Evolutionary conservation across 1,140 invertebrate genomes (phyloP), one percentile per base, ranked within the genome.

Genomic region (Halictus rubicundus): DNA sequence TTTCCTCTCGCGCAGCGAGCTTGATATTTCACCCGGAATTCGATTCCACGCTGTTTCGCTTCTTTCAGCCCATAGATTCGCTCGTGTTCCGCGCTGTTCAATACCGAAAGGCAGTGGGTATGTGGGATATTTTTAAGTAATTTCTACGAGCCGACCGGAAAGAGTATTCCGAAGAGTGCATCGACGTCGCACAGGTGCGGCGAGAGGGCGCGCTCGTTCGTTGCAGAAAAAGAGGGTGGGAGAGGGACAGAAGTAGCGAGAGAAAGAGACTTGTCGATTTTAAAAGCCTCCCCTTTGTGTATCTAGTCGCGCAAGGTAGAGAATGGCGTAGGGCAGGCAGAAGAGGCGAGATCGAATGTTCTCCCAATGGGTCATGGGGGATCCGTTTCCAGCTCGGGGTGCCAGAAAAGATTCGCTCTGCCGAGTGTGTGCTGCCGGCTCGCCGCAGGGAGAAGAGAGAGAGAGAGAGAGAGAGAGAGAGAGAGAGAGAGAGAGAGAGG

Each of bases 331-430:
- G 12, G 46, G 16, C 25, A 8, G 46, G 16, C 21, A 49, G 64
- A 74, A 83, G 46, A 65, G 66, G 64, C 52, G 37, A 32, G 61
- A 81, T 84, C 79, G 78, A 84, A 82, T 71, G 68, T 54, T 66
- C 75, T 80, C 68, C 81, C 84, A 85, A 85, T 85, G 70, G 57
- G 68, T 63, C 74, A 85, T 57, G 65, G 37, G 74, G 69, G 42
- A 63, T 79, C 49, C 37, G 68, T 60, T 57, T 78, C 69, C 57
- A 68, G 61, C 74, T 68, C 42, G 61, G 65, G 21, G 37, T 39
- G 42, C 21, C 64, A 68, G 71, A 60, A 79, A 74, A 74, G 63
- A 79, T 79, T 72, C 71, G 70, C 57, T 73, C 77, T 59, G 6
- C 1, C 60, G 68, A 46, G 37, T 23, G 39, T 0, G 14, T 21